Conservation (phyloP, 2,113 vertebrate genomes). For the Coryphaenoides rupestris region DNA sequence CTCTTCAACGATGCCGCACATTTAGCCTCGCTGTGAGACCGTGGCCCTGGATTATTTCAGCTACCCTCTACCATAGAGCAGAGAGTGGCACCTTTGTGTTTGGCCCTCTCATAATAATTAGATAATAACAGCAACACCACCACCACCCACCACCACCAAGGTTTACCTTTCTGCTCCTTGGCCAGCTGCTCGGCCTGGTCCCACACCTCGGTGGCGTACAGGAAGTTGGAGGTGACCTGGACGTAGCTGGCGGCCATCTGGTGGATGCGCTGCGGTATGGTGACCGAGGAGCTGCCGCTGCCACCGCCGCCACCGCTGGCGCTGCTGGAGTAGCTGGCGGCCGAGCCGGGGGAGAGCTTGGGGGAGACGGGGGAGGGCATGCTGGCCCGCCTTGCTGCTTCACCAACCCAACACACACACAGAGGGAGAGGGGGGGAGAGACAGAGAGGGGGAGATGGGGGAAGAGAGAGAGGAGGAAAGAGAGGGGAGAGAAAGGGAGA, state of each 20-base stretch:
- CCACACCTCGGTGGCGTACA: conserved; percentile 97
- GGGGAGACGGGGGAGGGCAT: conserved; percentile 98
- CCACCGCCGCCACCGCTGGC: conserved; percentile 84
- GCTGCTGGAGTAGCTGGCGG: conserved; percentile 85
- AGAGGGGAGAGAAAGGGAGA: too few relatives aligned
- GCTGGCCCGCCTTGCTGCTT: conserved; percentile 85
- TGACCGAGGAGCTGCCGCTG: conserved; percentile 88
- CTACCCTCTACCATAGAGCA: too few relatives aligned
- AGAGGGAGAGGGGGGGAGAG: neutral
- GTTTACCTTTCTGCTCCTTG: conserved; percentile 91
- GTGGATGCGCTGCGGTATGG: conserved; percentile 97
- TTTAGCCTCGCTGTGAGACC: too few relatives aligned
- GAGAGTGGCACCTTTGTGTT: too few relatives aligned
- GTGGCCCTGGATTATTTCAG: too few relatives aligned
- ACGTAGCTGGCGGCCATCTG: conserved; percentile 99
- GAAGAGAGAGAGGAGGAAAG: too few relatives aligned
- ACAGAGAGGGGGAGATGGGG: too few relatives aligned
- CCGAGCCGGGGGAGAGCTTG: conserved; percentile 93
- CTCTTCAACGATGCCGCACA: too few relatives aligned
- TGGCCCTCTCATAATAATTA: too few relatives aligned
- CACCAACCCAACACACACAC: neutral
- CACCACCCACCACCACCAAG: too few relatives aligned
- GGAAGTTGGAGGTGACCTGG: conserved; percentile 97
- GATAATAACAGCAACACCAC: too few relatives aligned
- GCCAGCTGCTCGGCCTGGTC: conserved; percentile 96